These are phyloP conservation scores for Megalurothrips usitatus DNA, from an alignment of 2,888 invertebrate species.

Conservation along the genomic window DNA sequence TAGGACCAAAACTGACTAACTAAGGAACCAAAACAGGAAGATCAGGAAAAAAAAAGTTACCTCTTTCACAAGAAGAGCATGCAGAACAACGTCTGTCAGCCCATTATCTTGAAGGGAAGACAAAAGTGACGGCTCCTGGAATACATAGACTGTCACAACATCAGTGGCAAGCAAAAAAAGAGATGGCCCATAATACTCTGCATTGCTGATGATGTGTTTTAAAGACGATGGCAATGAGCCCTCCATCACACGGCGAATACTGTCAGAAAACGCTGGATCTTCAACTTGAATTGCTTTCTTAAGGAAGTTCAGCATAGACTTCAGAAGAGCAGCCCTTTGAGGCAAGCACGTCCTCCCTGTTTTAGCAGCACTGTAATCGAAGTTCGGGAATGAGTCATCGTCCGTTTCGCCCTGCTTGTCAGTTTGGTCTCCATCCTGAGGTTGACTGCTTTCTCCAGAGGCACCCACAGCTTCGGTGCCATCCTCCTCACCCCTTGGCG, in stretches of 20 bases:
- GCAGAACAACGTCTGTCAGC: slow-evolving; percentile 76
- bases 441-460: slow-evolving; percentile 31
- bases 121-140: slow-evolving; percentile 76
- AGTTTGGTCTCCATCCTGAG: neutral
- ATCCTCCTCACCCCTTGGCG: slow-evolving; percentile 32
- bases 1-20: neutral
- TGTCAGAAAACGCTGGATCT: slow-evolving; percentile 72
- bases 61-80: slow-evolving; percentile 77
- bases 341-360: slow-evolving; percentile 64
- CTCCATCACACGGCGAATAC: slow-evolving; percentile 81
- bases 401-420: slow-evolving; percentile 38
- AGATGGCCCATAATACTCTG: slow-evolving; percentile 84
- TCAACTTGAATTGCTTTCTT: slow-evolving; percentile 71
- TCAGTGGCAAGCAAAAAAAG: slow-evolving; percentile 77
- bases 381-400: slow-evolving; percentile 38
- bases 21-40: neutral
- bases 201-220: slow-evolving; percentile 79
- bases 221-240: slow-evolving; percentile 72
- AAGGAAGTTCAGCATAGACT: slow-evolving; percentile 82
- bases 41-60: slow-evolving; percentile 41
- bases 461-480: slow-evolving; percentile 31
- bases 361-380: slow-evolving; percentile 42
- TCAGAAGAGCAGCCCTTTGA: slow-evolving; percentile 76
- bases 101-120: slow-evolving; percentile 83
- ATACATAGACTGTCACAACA: slow-evolving; percentile 79